Evolutionary conservation across 2,113 vertebrate species (phyloP).

Genomic region (Dascyllus trimaculatus): DNA sequence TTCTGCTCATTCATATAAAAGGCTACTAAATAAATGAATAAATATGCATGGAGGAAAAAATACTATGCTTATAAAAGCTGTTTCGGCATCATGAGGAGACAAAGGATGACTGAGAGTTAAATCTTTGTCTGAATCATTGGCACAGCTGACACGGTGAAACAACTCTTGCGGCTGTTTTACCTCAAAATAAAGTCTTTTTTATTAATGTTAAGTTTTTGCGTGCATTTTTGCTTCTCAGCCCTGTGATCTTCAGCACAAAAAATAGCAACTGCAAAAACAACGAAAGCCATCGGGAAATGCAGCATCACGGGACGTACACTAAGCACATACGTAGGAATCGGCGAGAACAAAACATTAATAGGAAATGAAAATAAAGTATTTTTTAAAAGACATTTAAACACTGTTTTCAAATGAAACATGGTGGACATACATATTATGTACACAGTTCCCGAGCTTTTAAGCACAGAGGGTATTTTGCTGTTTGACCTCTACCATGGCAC

Average conservation of each 20-base stretch:
- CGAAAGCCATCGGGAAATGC: constrained; percentile 63
- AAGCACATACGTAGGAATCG: constrained; percentile 55
- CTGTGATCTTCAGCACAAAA: constrained; percentile 64
- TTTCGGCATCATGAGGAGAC: constrained; percentile 32
- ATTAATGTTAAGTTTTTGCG: constrained; percentile 11
- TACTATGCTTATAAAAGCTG: neutral
- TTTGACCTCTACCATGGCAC: constrained; percentile 63
- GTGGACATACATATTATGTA: constrained; percentile 70
- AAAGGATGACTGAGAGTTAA: constrained; percentile 8
- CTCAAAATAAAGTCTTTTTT: constrained; percentile 28
- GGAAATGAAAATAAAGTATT: constrained; percentile 34
- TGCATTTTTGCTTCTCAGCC: constrained; percentile 49
- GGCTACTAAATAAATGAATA: constrained; percentile 16
- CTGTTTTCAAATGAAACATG: constrained; percentile 47
- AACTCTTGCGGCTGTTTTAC: constrained; percentile 22
- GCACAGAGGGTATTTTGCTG: constrained; percentile 69
- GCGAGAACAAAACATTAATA: constrained; percentile 58
- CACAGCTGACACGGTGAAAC: constrained; percentile 28
- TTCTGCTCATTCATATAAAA: constrained; percentile 19
- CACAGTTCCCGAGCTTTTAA: constrained; percentile 78
- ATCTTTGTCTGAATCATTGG: constrained; percentile 18
- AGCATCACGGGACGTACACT: constrained; percentile 74
- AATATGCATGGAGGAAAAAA: constrained; percentile 5
- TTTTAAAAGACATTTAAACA: constrained; percentile 53
- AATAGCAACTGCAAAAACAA: constrained; percentile 75